A percentile compares a stretch with the other conserved stretches of the same genome.
Evolutionary conservation across 2,888 invertebrate genomes (phyloP).

Genomic region (Neria commutata): DNA sequence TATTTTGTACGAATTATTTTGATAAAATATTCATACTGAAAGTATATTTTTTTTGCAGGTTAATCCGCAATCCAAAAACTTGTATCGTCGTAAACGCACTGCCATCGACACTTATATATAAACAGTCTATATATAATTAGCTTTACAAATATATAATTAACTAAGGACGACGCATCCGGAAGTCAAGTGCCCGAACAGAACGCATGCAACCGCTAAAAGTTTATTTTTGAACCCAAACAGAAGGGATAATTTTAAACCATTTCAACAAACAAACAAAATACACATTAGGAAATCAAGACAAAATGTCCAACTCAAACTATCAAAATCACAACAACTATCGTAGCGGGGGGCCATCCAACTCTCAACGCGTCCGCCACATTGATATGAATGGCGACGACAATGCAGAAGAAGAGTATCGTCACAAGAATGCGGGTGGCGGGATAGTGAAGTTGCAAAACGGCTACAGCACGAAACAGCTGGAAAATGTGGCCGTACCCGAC

Average conservation of each 20-base stretch:
- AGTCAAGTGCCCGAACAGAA: neutral
- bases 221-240: neutral
- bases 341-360: no score
- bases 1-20: no score
- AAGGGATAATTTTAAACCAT: neutral
- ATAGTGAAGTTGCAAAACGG: slow-evolving; percentile 61
- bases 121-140: slow-evolving; percentile 31
- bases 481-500: slow-evolving; percentile 81
- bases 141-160: slow-evolving; percentile 19
- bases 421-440: slow-evolving; percentile 32
- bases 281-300: neutral
- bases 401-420: slow-evolving; percentile 27
- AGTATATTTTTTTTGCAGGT: neutral
- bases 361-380: slow-evolving; percentile 36
- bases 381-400: slow-evolving; percentile 40
- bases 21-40: neutral
- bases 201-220: no score
- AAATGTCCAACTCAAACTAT: slow-evolving; percentile 47
- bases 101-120: slow-evolving; percentile 55
- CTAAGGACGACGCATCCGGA: neutral
- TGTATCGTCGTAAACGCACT: slow-evolving; percentile 53
- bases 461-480: slow-evolving; percentile 47
- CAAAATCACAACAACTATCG: slow-evolving; percentile 30
- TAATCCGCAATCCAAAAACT: slow-evolving; percentile 29
- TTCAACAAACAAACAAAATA: neutral